Base-by-base conservation (phyloP, 2,888 invertebrate genomes). In the Diarsia brunnea region DNA sequence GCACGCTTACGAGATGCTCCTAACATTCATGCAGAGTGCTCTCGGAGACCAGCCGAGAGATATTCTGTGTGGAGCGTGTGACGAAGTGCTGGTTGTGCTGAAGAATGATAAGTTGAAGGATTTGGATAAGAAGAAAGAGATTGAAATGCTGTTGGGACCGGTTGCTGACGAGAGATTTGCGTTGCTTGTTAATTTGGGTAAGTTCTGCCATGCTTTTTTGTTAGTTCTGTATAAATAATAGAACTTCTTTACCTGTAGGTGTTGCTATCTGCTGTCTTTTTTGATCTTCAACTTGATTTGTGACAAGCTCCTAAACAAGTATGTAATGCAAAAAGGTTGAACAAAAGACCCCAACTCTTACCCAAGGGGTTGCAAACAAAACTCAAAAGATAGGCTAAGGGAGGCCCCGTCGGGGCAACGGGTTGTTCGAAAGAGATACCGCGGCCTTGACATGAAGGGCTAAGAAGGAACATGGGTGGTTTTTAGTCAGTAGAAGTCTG, bases 41-140 rank as follows among this genome's bases (percentile, higher is more conserved):
- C 97, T 99, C 0, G 99, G 99, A 0, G 99, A 99, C 96, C 98
- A 99, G 96, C 99, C 99, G 0, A 97, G 99, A 74, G 99, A 99
- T 94, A 98, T 99, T 84, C 95, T 99, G 47, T 99, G 99, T 92
- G 99, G 99, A 51, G 99, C 99, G 14, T 99, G 99, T n/a, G 99
- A 99, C 96, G 99, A 99, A 97, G 99, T 97, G 0, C 95, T 99
- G 53, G 97, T 98, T 0, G 99, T 99, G 0, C 95, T 99, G 45
- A 99, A 99, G 94, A 99, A 99, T 94, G 99, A 99, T 84, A 98
- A 98, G 86, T 94, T 99, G 73, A 99, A 99, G 92, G 99, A 99
- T 90, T 98, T 98, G 53, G 99, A 99, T 84, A 98, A 98, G 92
- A 99, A 99, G 93, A 97, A 97, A 63, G 99, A 99, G 94, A 98